Base-by-base conservation (phyloP, 2,113 vertebrate genomes). In the Onychostoma macrolepis region DNA sequence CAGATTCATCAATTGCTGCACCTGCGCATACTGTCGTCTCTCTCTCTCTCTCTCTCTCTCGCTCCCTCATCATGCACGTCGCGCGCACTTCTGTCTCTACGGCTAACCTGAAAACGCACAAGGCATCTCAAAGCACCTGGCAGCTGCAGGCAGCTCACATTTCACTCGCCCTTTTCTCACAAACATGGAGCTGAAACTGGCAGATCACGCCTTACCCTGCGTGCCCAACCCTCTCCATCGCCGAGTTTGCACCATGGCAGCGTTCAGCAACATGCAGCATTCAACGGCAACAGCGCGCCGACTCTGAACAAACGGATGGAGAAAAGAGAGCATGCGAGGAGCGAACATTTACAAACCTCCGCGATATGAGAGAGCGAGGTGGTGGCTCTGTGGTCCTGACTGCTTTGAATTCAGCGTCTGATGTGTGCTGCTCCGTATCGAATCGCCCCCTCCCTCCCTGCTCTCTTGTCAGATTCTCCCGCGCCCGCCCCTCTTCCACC, bases 291-390 rank as follows among this genome's bases (percentile, higher is more conserved):
- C 13, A 74, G 24, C 79, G 30, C 72, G 63, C 83, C 11, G 41
- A 15, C 24, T 50, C 82, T 56, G 28, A 72, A n/a, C 58, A 63
- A 26, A 87, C 2, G 17, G 41, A n/a, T 76, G 24, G 17, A 71
- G 45, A 67, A 77, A 87, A 56, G 30, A 77, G 26, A 50, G 30
- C 76, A 84, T 89, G 86, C 88, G 84, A 85, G 4, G 21, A 67
- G 67, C 38, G 19, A 74, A 81, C 24, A n/a, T 83, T 80, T 89
- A 91, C 90, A 84, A 87, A 91, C 91, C 90, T 91, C 88, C 61
- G 36, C 61, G 84, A 41, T 74, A 63, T 17, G 83, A 56, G 72
- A 87, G 74, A 80, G 72, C 13, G 67, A 50, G 58, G 45, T 61
- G 74, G 81, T 41, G 71, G 69, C 53, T 86, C 87, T 75, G 83